Evolutionary conservation across 1,140 invertebrate species (phyloP).

Genomic region (Chrysomallon squamiferum): DNA sequence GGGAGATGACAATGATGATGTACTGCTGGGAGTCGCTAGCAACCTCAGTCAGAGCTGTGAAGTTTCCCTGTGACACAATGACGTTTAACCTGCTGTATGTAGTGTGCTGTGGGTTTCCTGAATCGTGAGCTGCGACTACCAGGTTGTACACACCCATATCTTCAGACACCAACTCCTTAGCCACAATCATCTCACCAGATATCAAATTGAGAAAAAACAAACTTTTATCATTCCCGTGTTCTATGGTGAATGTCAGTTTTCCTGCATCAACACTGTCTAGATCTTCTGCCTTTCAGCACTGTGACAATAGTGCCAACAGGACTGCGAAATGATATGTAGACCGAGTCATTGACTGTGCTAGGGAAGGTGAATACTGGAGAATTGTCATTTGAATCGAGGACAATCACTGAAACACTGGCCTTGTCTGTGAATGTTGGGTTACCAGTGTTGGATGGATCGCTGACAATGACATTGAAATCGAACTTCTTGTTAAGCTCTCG

Average conservation of each 20-base stretch:
- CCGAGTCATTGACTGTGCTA: conserved; percentile 37
- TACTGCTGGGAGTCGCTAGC: conserved; percentile 7
- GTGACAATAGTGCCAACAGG: conserved; percentile 28
- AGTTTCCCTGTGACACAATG: conserved; percentile 15
- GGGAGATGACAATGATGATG: conserved; percentile 27
- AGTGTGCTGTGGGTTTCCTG: conserved; percentile 23
- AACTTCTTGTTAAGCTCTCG: conserved; percentile 11
- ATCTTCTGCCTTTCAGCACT: conserved; percentile 41
- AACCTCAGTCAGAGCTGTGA: conserved; percentile 4
- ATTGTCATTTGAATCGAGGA: conserved; percentile 60
- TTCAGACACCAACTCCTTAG: conserved; percentile 21
- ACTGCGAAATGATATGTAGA: conserved; percentile 30
- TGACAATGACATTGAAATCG: conserved; percentile 30
- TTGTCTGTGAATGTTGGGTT: conserved; percentile 18
- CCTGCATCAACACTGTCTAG: conserved; percentile 13
- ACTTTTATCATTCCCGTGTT: conserved; percentile 31
- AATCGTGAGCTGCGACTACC: conserved; percentile 39
- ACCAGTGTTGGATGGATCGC: conserved; percentile 20
- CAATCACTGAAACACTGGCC: conserved; percentile 42
- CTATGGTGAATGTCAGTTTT: conserved; percentile 16
- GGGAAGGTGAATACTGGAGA: conserved; percentile 48
- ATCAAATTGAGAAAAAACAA: conserved; percentile 41
- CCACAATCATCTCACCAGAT: conserved; percentile 40
- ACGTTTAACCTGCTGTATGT: conserved; percentile 12
- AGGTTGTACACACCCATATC: conserved; percentile 38